A percentile compares a stretch with the other conserved stretches of the same genome.
Conservation (phyloP, 2,113 vertebrate genomes). For the Dasyprocta punctata region DNA sequence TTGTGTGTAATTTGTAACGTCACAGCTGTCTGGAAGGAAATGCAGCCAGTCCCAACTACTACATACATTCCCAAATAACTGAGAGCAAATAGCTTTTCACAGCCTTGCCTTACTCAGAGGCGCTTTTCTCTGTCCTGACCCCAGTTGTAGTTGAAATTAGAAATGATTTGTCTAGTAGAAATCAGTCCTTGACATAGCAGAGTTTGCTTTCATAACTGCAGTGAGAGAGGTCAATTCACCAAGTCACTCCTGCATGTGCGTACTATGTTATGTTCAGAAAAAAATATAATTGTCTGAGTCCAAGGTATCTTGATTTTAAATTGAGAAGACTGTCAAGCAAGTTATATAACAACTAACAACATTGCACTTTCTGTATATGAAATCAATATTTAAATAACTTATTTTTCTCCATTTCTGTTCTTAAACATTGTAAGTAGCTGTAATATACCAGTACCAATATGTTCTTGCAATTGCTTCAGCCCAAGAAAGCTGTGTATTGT, state of each 20-base stretch:
- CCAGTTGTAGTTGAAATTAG: slow-evolving; percentile 56
- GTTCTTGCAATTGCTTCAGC: slow-evolving; percentile 92
- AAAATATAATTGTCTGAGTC: slow-evolving; percentile 80
- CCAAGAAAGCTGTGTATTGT: slow-evolving; percentile 91
- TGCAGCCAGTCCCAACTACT: slow-evolving; percentile 65
- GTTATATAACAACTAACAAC: slow-evolving; percentile 96
- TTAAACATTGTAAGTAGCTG: slow-evolving; percentile 99
- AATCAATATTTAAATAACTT: slow-evolving; percentile 99
- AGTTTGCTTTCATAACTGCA: slow-evolving; percentile 78
- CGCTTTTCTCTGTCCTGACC: slow-evolving; percentile 52
- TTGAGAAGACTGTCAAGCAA: slow-evolving; percentile 87
- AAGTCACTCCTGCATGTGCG: slow-evolving; percentile 82
- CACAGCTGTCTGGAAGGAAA: slow-evolving; percentile 74
- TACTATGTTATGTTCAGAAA: slow-evolving; percentile 83
- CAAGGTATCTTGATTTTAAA: slow-evolving; percentile 85
- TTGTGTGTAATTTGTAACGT: slow-evolving; percentile 53
- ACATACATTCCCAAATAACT: slow-evolving; percentile 33
- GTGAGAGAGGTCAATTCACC: slow-evolving; percentile 67
- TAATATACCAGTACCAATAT: slow-evolving; percentile 97
- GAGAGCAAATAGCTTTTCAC: background rate
- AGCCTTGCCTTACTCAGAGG: background rate
- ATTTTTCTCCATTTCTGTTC: slow-evolving; percentile 96
- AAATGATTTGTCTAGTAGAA: slow-evolving; percentile 58
- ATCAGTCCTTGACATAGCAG: slow-evolving; percentile 53
- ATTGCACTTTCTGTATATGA: slow-evolving; percentile 99